phyloP scores from a whole-genome alignment of 2,113 vertebrate species.

The Prunella fulvescens region DNA sequence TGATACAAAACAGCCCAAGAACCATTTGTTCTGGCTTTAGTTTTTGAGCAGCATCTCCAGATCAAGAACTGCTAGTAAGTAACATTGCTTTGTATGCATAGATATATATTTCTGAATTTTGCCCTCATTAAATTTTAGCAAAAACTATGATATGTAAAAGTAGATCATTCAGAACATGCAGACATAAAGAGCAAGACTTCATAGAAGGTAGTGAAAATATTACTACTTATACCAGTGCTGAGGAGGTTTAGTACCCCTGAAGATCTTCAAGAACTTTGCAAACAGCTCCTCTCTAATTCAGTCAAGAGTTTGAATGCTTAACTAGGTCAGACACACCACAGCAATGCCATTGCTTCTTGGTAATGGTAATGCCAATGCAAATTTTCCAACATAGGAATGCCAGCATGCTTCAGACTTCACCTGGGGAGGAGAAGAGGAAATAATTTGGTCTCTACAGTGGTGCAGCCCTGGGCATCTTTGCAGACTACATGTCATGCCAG shows the following conservation, averaged over 20 bases:
- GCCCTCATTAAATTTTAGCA: background rate
- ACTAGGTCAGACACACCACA: background rate
- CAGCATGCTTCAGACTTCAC: constrained; percentile 7
- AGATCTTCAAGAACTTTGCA: background rate
- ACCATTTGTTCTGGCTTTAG: background rate
- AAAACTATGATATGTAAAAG: background rate
- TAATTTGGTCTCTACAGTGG: background rate
- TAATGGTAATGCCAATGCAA: background rate
- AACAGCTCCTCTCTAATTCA: background rate
- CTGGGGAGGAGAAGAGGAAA: background rate
- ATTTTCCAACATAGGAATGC: constrained; percentile 15
- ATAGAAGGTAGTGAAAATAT: background rate
- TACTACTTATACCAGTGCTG: background rate
- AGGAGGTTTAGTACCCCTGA: background rate
- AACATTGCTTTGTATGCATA: background rate
- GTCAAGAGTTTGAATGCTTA: background rate
- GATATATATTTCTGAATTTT: background rate
- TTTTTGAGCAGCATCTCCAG: background rate
- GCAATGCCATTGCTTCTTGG: background rate
- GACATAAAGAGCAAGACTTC: background rate
- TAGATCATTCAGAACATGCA: background rate
- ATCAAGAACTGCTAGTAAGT: background rate
- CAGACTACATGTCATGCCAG: background rate
- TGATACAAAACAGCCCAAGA: background rate
- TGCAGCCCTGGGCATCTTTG: background rate